Conservation (phyloP, 2,888 invertebrate species). For the Pristionchus maxplancki region DNA sequence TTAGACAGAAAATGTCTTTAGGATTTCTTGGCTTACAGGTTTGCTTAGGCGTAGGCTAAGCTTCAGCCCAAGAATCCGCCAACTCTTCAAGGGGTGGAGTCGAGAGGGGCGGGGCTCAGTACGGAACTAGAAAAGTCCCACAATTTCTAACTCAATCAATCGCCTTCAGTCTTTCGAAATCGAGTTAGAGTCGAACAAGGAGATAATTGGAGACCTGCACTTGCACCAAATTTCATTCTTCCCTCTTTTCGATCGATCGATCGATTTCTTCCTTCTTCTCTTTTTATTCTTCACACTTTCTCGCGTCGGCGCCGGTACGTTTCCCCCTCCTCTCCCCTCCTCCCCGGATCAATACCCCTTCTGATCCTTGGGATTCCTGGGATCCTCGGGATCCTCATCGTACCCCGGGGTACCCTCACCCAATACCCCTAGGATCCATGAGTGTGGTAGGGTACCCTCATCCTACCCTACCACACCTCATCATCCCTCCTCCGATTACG, state of each 20-base stretch:
- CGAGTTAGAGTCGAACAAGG: background rate
- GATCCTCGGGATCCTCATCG: background rate
- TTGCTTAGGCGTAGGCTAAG: no score
- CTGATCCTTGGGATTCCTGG: background rate
- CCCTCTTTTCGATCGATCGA: background rate
- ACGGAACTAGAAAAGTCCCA: no score
- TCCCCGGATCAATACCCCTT: background rate
- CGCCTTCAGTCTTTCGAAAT: background rate
- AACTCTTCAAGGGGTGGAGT: no score
- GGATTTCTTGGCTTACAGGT: no score
- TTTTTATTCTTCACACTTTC: conserved; percentile 28
- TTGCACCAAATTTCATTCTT: background rate
- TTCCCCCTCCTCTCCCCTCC: background rate
- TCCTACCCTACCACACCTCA: background rate
- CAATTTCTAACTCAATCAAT: no score
- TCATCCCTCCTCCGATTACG: background rate
- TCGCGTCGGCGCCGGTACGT: conserved; percentile 30
- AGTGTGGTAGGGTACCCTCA: background rate
- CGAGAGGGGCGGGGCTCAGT: no score
- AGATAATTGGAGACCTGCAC: background rate
- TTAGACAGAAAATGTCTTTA: no score
- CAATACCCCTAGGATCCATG: background rate
- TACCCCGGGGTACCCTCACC: background rate
- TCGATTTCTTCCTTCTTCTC: background rate
- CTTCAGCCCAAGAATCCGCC: no score